Evolutionary conservation across 1,140 invertebrate genomes (phyloP), one percentile per base, ranked within the genome.

Genomic region (Eriosoma lanigerum): DNA sequence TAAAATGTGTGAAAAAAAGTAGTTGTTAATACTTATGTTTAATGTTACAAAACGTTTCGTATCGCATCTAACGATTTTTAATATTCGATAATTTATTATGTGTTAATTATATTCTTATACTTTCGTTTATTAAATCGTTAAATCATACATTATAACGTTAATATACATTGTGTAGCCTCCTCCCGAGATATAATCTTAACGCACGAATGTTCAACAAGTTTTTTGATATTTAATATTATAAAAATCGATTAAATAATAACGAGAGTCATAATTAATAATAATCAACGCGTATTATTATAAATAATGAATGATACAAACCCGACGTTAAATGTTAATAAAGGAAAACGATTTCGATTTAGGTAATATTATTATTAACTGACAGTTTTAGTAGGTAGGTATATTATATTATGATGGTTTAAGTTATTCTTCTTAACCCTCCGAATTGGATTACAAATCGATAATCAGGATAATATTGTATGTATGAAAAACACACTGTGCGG

Each of bases 371-470:
- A 38, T 66, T 38, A 38, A 44, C 1, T 1, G 32, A 38, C 62
- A 38, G 17, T 44, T 66, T 66, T 26, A 19, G 32, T 66, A 6
- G 24, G 10, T 21, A 13, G 15, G 15, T 4, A 58, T 26, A 26
- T 12, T 32, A 32, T 62, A 29, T 62, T 19, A 66, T 60, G 15
- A 60, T 26, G 24, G 32, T 66, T 21, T 66, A 1, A 17, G 10
- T 44, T 38, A 38, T 38, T 6, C 29, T 44, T 44, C 32, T 66
- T n/a, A 62, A 4, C n/a, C 38, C 13, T 0, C n/a, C 21, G 38
- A 68, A 46, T 68, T 44, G 38, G n/a, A 68, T 68, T 46, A 68
- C 64, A 17, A 46, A 68, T 68, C 64, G 64, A 68, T 68, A 21
- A 68, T 68, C 62, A 64, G 62, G 24, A 3, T 24, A 19, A 56